phyloP scores from a whole-genome alignment of 2,888 invertebrate genomes.

The Galeruca laticollis region DNA sequence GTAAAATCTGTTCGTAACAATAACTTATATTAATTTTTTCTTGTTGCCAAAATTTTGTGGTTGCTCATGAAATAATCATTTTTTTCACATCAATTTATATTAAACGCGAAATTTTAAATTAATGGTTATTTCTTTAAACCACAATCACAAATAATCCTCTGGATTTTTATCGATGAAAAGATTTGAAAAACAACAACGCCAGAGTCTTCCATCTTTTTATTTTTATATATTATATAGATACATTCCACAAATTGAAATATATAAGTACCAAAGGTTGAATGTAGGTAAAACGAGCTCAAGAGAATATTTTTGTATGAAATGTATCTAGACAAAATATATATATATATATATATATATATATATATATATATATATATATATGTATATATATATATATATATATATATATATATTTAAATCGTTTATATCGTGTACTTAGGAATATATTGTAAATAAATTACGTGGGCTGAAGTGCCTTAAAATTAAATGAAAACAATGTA shows the following conservation, averaged over 20 bases:
- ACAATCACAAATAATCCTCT: slow-evolving; percentile 1
- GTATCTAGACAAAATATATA: slow-evolving; percentile 28
- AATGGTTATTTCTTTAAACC: neutral
- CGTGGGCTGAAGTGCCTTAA: slow-evolving; percentile 57
- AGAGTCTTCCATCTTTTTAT: slow-evolving; percentile 52
- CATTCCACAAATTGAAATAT: slow-evolving; percentile 54
- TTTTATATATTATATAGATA: slow-evolving; percentile 42
- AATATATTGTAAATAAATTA: slow-evolving; percentile 51
- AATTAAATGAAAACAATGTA: slow-evolving; percentile 17
- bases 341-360: no score
- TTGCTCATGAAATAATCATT: slow-evolving; percentile 12
- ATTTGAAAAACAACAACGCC: slow-evolving; percentile 11
- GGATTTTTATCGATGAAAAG: slow-evolving; percentile 9
- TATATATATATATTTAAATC: slow-evolving; percentile 23
- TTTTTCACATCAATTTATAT: neutral
- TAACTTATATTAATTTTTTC: slow-evolving; percentile 18
- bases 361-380: no score
- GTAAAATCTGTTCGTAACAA: slow-evolving; percentile 9
- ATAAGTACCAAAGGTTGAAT: slow-evolving; percentile 56
- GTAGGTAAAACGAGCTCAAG: slow-evolving; percentile 40
- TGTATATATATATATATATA: no score
- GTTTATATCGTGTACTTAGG: slow-evolving; percentile 55
- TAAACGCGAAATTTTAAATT: neutral
- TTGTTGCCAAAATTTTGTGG: slow-evolving; percentile 30
- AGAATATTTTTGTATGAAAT: slow-evolving; percentile 48